Base-by-base conservation (phyloP, 2,113 vertebrate species). In the Dicerorhinus sumatrensis region DNA sequence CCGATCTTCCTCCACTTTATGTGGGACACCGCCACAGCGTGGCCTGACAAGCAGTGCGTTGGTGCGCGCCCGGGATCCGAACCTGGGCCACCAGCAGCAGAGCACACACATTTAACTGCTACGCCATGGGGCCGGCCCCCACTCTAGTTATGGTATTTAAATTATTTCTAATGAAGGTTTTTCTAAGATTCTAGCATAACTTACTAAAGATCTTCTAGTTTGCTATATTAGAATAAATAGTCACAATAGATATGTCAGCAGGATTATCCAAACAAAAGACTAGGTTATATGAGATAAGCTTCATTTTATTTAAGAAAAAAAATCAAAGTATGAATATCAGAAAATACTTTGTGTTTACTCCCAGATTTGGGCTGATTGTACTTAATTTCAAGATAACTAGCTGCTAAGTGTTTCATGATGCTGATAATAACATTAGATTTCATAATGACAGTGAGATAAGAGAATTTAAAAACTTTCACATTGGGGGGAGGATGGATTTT, bases 151-250 rank as follows among this genome's bases (percentile, higher is more conserved):
- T 96, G 77, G 39, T 75, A 48, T 29, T 77, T 77, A 83, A 73
- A n/a, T 92, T 79, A 86, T 29, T 96, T 91, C 70, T n/a, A 96
- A 89, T 88, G 42, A 90, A 85, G 79, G 5, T 25, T 97, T 96
- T 29, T 94, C 91, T 93, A 67, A 13, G 97, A 92, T 91, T 97
- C 97, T 42, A 39, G 67, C 86, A 91, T 96, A 79, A 25, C 54
- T 92, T 76, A 82, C 54, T 77, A 96, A 72, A 63, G 20, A 11
- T 62, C 70, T 65, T 86, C 87, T 65, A 42, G 33, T 96, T 76
- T 95, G 31, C 46, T 91, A 7, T 87, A 23, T 93, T 48, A 62
- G 51, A 72, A 87, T 89, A 80, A 82, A 65, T 84, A 76, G 39
- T 70, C 80, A 80, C 25, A 81, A 63, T n/a, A 86, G 92, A 12